A percentile compares a stretch with the other conserved stretches of the same genome.
Evolutionary conservation across 2,113 vertebrate species (phyloP).

Genomic region (Camelus dromedarius): DNA sequence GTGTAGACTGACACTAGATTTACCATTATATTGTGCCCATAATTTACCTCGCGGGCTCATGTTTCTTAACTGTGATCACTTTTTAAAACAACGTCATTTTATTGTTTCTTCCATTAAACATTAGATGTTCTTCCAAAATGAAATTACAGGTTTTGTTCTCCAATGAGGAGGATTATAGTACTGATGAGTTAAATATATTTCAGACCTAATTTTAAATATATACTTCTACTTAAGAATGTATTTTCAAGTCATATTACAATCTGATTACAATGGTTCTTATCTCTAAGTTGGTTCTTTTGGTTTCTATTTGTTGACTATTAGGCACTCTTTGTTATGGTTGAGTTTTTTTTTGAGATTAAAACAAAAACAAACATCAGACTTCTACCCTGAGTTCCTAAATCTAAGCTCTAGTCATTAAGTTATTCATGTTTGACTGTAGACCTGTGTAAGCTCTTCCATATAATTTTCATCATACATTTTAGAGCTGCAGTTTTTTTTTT

Average conservation of each 20-base stretch:
- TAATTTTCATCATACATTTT: constrained; percentile 36
- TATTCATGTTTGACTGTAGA: not conserved
- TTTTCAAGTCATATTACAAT: constrained; percentile 52
- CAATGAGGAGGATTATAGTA: not conserved
- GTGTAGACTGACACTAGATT: not conserved
- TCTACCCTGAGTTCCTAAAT: not conserved
- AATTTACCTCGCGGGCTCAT: not conserved
- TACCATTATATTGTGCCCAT: not conserved
- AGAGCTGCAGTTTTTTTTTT: not conserved
- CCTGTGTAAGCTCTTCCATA: not conserved
- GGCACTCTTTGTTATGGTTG: not conserved
- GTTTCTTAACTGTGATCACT: not conserved
- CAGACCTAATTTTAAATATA: not conserved
- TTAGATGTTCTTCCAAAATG: not conserved
- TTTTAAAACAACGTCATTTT: constrained; percentile 45
- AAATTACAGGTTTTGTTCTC: not conserved
- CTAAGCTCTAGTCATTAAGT: not conserved
- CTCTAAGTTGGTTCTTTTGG: not conserved
- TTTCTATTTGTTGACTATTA: constrained; percentile 58
- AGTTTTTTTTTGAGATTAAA: constrained; percentile 33
- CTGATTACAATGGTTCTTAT: constrained; percentile 36
- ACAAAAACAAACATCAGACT: constrained; percentile 11
- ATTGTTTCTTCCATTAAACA: constrained; percentile 32
- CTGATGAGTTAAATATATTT: not conserved
- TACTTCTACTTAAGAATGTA: not conserved